Base-by-base conservation (phyloP, 1,140 invertebrate genomes). In the Parasteatoda tepidariorum region DNA sequence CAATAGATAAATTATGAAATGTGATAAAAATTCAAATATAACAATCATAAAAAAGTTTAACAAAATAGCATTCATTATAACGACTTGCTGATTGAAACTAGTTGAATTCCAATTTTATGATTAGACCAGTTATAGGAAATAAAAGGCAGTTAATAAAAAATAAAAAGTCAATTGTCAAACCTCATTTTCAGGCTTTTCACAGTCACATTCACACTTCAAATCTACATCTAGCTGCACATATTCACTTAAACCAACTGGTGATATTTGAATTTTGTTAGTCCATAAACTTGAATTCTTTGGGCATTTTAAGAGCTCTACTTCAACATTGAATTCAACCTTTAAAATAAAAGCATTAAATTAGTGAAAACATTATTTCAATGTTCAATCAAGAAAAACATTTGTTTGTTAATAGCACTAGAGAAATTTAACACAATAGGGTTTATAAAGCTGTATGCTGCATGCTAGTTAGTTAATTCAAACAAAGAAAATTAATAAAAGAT, bases 171-270 rank as follows among this genome's bases (percentile, higher is more conserved):
- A 68, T 30, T 7, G 68, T 33, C 57, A 54, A 73, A 79, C 83
- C 68, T 73, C 75, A 66, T 18, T 33, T 62, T 83, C 71, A 55
- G 62, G 67, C 31, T 91, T 90, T 87, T 96, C 95, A 89, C 96
- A 98, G 28, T 93, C 93, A 87, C 96, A 98, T 86, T 95, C 93
- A 87, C 97, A 98, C 0, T 96, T 88, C 91, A 97, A 94, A 87
- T 97, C 93, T 71, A 98, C 88, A 85, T 97, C 93, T 0, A 98
- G 92, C 5, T 91, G 91, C 4, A 98, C 90, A 87, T 92, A 93
- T 89, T 98, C 97, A 83, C 94, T 94, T 38, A 98, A 93, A 84
- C 96, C 97, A 28, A 97, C 95, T 0, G 96, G 96, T 89, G 97
- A 96, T 84, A 99, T 97, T 71, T 93, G 90, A 86, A 98, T 94